Percentiles rank a stretch among this genome's conserved stretches.
phyloP scores from a whole-genome alignment of 2,888 invertebrate species.

The Cistogaster globosa region DNA sequence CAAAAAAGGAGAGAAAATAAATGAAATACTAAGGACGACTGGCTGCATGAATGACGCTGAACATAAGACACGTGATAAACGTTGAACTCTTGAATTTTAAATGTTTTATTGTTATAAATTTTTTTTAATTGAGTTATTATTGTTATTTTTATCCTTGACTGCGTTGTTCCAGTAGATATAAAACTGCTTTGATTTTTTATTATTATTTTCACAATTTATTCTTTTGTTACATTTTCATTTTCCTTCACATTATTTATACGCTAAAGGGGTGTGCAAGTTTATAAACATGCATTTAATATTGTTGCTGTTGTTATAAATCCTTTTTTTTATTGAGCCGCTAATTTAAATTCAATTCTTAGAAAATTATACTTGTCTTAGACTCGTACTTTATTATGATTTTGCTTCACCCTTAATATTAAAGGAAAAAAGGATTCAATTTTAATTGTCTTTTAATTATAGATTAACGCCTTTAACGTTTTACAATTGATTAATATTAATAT shows the following conservation, averaged over 20 bases:
- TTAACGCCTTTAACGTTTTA: constrained; percentile 66
- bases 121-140: constrained; percentile 61
- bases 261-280: constrained; percentile 26
- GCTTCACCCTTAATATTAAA: not conserved
- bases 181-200: constrained; percentile 45
- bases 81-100: constrained; percentile 46
- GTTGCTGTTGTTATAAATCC: constrained; percentile 12
- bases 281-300: constrained; percentile 53
- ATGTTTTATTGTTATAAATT: constrained; percentile 9
- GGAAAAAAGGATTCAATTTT: constrained; percentile 38
- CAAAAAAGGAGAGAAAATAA: constrained; percentile 3
- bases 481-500: constrained; percentile 42
- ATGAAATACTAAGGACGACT: constrained; percentile 15
- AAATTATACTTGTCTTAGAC: constrained; percentile 53
- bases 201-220: constrained; percentile 59
- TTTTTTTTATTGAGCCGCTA: constrained; percentile 53
- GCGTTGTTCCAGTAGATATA: constrained; percentile 7
- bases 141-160: constrained; percentile 49
- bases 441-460: constrained; percentile 68
- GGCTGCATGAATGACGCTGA: constrained; percentile 1
- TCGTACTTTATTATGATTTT: too few relatives aligned
- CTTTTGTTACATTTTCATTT: constrained; percentile 53
- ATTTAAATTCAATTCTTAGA: constrained; percentile 68
- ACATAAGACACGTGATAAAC: constrained; percentile 52
- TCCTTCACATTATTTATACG: not conserved